Base-by-base conservation (phyloP, 2,113 vertebrate genomes). In the Tamias sibiricus region DNA sequence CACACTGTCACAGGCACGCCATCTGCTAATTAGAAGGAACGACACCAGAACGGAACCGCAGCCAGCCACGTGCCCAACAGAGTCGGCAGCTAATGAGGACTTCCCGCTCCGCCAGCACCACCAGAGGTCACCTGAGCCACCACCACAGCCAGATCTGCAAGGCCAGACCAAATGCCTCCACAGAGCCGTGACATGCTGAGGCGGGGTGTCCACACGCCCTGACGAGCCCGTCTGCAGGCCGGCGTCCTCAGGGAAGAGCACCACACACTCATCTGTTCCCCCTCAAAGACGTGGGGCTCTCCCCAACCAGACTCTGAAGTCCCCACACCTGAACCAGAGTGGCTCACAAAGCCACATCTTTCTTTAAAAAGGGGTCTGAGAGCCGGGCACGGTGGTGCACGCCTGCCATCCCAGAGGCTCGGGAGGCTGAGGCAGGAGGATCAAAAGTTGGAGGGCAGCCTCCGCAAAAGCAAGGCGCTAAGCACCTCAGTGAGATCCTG, bases 1-100 rank as follows among this genome's bases (percentile, higher is more conserved):
- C n/a, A n/a, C n/a, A n/a, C n/a, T n/a, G n/a, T n/a, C n/a, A n/a
- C n/a, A n/a, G n/a, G n/a, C n/a, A n/a, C 85, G 91, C 44, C 13
- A 95, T 87, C 97, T 93, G 95, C 94, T 98, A 97, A 98, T 98
- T 96, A 97, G 96, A 94, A 95, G 97, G 90, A 94, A 77, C 81
- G 89, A 94, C 76, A 91, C 87, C 86, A 64, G 80, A 92, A 66
- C 75, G 93, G 75, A 96, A 95, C 83, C 2, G 10, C 74, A 95
- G 91, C 91, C 77, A 94, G 82, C 95, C 91, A 95, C 91, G 95
- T 97, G 95, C 95, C 96, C 93, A 96, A 96, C 92, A 91, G 95
- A 96, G 95, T 96, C 93, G 75, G 35, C 94, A 91, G n/a, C 93
- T 98, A 91, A 96, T 92, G 97, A 97, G 96, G 93, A 95, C 72